phyloP scores from a whole-genome alignment of 1,140 invertebrate species.

The Euschistus heros region DNA sequence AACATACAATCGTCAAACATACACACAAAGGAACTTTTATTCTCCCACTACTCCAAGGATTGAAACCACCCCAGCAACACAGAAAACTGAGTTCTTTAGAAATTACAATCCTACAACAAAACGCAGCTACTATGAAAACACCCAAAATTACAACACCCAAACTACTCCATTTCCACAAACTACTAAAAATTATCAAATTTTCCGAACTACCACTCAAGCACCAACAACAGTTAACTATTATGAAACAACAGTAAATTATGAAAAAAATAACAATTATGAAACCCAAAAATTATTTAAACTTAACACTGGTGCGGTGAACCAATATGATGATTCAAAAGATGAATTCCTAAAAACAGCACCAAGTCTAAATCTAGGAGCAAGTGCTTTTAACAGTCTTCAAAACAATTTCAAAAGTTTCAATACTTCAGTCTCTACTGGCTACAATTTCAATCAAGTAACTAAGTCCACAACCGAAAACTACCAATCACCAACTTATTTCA shows the following conservation, averaged over 20 bases:
- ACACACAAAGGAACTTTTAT: slow-evolving; percentile 20
- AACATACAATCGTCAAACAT: slow-evolving; percentile 23
- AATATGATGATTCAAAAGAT: slow-evolving; percentile 26
- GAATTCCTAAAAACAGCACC: slow-evolving; percentile 32
- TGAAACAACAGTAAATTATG: slow-evolving; percentile 12
- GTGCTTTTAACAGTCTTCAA: slow-evolving; percentile 30
- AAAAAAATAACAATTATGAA: slow-evolving; percentile 27
- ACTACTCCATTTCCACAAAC: background rate
- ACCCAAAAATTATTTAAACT: slow-evolving; percentile 26
- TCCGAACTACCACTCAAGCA: background rate
- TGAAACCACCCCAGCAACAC: slow-evolving; percentile 15
- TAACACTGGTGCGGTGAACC: slow-evolving; percentile 26
- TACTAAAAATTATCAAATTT: background rate
- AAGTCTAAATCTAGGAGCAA: slow-evolving; percentile 31
- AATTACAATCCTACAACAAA: slow-evolving; percentile 28
- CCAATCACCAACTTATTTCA: slow-evolving; percentile 13
- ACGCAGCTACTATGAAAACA: slow-evolving; percentile 12
- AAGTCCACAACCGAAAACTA: slow-evolving; percentile 15
- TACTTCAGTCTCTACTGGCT: slow-evolving; percentile 28
- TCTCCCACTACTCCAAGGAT: slow-evolving; percentile 18
- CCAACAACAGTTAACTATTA: slow-evolving; percentile 13
- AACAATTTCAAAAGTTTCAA: slow-evolving; percentile 30
- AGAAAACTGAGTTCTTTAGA: slow-evolving; percentile 14
- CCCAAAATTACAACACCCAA: slow-evolving; percentile 18
- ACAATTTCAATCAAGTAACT: slow-evolving; percentile 26